These are phyloP conservation scores for Furnarius figulus DNA, from an alignment of 2,113 vertebrate genomes.

Conservation along the genomic window DNA sequence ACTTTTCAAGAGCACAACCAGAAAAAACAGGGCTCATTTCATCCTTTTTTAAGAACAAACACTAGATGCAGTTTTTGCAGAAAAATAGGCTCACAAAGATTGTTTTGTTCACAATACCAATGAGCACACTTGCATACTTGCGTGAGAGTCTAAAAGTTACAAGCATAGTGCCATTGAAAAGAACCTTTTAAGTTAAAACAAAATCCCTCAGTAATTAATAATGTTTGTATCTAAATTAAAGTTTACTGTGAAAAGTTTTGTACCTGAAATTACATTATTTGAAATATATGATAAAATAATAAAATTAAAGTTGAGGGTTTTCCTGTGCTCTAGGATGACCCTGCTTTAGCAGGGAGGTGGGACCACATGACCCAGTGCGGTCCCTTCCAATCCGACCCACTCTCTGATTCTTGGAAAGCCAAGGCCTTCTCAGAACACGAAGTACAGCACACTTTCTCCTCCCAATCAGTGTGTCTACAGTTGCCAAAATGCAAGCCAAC, in stretches of 20 bases:
- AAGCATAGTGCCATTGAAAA: background rate
- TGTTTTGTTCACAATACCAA: background rate
- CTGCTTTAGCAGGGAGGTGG: background rate
- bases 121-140: background rate
- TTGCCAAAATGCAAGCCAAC: background rate
- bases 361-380: background rate
- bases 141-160: background rate
- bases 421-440: background rate
- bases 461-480: background rate
- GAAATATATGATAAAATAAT: background rate
- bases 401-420: background rate
- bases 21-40: background rate
- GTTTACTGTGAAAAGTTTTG: background rate
- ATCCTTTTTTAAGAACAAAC: background rate
- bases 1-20: background rate
- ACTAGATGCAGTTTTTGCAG: background rate
- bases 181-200: background rate
- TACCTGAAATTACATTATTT: background rate
- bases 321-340: background rate
- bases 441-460: background rate
- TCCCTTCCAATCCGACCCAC: background rate
- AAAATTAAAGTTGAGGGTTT: background rate
- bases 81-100: background rate
- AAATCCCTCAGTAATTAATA: background rate
- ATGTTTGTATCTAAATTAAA: background rate